These are phyloP conservation scores for Manacus vitellinus DNA, from an alignment of 2,113 vertebrate species.

Conservation along the genomic window DNA sequence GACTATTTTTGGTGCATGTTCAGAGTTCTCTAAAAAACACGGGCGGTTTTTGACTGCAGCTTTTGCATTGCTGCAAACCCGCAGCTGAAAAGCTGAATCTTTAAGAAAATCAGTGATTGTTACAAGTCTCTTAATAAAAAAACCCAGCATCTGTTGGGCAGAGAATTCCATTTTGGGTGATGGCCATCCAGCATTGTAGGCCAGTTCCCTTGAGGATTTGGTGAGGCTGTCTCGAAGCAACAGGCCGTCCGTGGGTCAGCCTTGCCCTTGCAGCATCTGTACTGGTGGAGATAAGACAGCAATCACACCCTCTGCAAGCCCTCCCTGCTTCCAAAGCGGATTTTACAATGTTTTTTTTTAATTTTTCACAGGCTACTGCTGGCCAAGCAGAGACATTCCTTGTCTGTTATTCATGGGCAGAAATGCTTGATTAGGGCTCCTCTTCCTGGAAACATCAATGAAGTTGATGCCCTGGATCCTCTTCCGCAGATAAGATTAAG, in stretches of 20 bases:
- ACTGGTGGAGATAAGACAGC: not conserved
- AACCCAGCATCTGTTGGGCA: not conserved
- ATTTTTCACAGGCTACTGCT: conserved; percentile 42
- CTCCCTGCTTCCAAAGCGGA: not conserved
- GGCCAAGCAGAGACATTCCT: not conserved
- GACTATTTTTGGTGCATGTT: not conserved
- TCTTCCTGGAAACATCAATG: conserved; percentile 44
- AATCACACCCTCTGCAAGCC: not conserved
- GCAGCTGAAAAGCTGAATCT: not conserved
- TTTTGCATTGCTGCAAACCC: not conserved
- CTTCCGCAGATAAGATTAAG: conserved; percentile 49
- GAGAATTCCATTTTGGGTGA: not conserved
- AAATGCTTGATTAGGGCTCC: conserved; percentile 48
- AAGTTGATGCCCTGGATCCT: conserved; percentile 40
- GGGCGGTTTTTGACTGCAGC: not conserved
- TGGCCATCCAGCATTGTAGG: not conserved
- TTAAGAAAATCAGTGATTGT: not conserved
- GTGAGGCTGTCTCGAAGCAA: not conserved
- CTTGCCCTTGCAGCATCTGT: not conserved
- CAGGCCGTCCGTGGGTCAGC: not conserved
- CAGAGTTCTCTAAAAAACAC: not conserved
- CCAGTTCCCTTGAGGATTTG: not conserved
- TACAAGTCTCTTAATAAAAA: not conserved
- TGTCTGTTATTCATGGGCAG: conserved; percentile 41
- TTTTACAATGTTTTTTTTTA: conserved; percentile 35